Conservation (phyloP, 1,140 invertebrate species). For the Pseudomyrmex sp. region DNA sequence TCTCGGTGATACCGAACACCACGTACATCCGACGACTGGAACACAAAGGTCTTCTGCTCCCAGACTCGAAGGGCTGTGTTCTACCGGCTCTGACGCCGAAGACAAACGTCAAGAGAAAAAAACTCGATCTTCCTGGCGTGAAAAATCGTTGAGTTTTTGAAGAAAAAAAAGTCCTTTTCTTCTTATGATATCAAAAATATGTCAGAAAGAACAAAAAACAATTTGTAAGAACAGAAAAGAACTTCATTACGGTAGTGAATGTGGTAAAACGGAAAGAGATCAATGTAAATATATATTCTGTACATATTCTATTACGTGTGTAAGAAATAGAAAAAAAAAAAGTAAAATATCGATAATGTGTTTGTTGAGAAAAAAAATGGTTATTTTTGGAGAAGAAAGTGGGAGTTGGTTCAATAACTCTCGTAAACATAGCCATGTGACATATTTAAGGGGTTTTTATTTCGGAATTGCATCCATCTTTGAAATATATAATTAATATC, state of each 20-base stretch:
- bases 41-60: constrained; percentile 70
- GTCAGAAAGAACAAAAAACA: background rate
- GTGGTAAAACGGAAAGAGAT: background rate
- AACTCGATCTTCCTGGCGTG: constrained; percentile 59
- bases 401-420: constrained; percentile 12
- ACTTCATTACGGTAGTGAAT: background rate
- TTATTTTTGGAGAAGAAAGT: background rate
- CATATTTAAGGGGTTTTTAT: constrained; percentile 62
- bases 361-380: background rate
- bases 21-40: constrained; percentile 78
- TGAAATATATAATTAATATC: constrained; percentile 65
- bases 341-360: constrained; percentile 19
- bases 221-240: constrained; percentile 21
- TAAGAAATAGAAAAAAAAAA: background rate
- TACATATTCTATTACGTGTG: background rate
- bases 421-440: constrained; percentile 3
- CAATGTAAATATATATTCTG: constrained; percentile 38
- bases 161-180: background rate
- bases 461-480: constrained; percentile 60
- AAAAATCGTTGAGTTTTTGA: constrained; percentile 45
- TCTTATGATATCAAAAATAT: constrained; percentile 4
- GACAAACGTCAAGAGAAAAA: constrained; percentile 66
- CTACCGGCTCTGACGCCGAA: constrained; percentile 67
- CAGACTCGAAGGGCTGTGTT: constrained; percentile 62
- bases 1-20: constrained; percentile 75